Base-by-base conservation (phyloP, 1,140 invertebrate species). In the Ceratoteleas bidentatus region DNA sequence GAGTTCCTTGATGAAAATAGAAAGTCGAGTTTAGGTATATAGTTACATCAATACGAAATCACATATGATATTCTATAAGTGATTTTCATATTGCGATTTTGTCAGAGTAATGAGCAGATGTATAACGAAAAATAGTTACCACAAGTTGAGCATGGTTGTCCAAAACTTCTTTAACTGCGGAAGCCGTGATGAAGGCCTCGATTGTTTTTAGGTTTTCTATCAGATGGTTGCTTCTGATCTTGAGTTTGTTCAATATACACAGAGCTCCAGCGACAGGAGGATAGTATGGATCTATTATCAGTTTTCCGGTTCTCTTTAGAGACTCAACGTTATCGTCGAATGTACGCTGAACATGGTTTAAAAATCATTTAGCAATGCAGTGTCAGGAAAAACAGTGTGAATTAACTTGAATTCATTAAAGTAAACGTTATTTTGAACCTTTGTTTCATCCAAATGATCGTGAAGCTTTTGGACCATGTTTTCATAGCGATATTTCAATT, bases 261-360 rank as follows among this genome's bases (percentile, higher is more conserved):
- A 98, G 87, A 43, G 93, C 91, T 7, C 96, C 95, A 56, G 95
- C 93, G 0, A 96, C 93, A 24, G 94, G 94, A 0, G 96, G 96
- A 88, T 95, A 94, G 87, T 95, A 94, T 14, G 93, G 90, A 86
- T 96, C 94, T 5, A 95, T 92, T 76, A 93, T 92, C 11, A 93
- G 91, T 53, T 87, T 58, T 11, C 91, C 90, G 36, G 88, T 89
- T 13, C 90, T 84, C 81, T 89, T 91, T 84, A 80, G 92, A 87
- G 80, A 92, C 87, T 83, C 73, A 11, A 89, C 79, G 56, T 88
- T 88, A 40, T 86, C 69, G 74, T 91, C 88, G 43, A 87, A 87
- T 49, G n/a, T 49, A 13, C 2, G 1, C 13, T 49, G 11, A 49
- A 49, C 2, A 0, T 49, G 3, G 13, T 3, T 49, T 13, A 13